Percentiles rank a stretch among this genome's conserved stretches.
These are phyloP conservation scores for Chamaea fasciata DNA, from an alignment of 2,113 vertebrate species.

Conservation along the genomic window DNA sequence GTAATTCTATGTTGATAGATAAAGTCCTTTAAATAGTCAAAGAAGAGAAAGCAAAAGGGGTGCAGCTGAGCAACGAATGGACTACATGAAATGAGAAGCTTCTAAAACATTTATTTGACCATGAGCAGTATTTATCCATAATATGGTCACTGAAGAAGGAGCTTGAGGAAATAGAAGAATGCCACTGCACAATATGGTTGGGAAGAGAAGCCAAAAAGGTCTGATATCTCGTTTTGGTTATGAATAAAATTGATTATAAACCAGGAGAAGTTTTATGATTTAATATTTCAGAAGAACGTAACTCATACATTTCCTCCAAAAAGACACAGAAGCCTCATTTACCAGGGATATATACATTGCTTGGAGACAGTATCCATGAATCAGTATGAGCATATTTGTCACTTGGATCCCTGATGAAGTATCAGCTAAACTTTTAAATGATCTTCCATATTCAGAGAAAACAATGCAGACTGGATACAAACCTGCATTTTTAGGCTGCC, in stretches of 20 bases:
- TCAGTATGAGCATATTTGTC: neutral
- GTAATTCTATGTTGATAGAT: neutral
- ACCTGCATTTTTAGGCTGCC: neutral
- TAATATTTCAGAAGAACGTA: neutral
- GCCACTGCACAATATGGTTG: neutral
- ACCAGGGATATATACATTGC: neutral
- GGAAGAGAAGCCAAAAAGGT: neutral
- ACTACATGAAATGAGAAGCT: neutral
- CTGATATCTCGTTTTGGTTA: neutral
- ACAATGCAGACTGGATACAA: neutral
- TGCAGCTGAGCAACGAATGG: neutral
- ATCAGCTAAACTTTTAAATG: neutral
- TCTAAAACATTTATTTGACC: neutral
- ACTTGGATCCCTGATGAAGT: neutral
- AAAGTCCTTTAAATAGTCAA: neutral
- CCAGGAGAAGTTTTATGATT: neutral
- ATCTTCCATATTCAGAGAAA: neutral
- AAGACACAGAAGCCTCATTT: neutral
- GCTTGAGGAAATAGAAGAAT: neutral
- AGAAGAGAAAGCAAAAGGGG: neutral
- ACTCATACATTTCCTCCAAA: neutral
- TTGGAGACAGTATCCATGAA: neutral
- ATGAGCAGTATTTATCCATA: neutral
- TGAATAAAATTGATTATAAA: neutral
- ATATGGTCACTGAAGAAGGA: neutral